phyloP scores from a whole-genome alignment of 2,113 vertebrate genomes.

The Sigmodon hispidus region DNA sequence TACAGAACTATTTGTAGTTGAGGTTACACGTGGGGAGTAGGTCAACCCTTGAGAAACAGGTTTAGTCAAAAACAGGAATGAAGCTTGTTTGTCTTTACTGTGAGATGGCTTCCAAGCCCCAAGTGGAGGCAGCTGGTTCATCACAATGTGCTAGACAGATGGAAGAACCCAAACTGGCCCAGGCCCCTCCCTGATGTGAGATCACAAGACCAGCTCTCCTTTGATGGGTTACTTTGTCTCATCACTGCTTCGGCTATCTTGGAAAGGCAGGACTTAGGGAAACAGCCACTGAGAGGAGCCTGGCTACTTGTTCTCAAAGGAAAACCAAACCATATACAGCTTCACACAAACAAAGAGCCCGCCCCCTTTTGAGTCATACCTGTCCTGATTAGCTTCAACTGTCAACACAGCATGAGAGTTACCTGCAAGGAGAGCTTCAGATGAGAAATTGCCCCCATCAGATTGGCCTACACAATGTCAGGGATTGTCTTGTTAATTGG shows the following conservation, averaged over 20 bases:
- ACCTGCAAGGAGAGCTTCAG: not conserved
- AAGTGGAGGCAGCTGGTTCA: not conserved
- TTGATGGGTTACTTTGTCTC: not conserved
- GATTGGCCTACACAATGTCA: too few species aligned
- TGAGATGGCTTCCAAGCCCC: not conserved
- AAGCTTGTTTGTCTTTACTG: not conserved
- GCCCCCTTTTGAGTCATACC: not conserved
- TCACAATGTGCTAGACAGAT: not conserved
- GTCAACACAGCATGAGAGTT: not conserved
- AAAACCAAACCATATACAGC: fast-evolving
- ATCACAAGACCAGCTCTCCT: not conserved
- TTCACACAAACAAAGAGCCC: fast-evolving
- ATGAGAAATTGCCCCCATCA: not conserved
- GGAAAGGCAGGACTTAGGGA: not conserved
- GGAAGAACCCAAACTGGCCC: too few species aligned
- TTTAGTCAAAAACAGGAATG: not conserved
- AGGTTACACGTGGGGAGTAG: not conserved
- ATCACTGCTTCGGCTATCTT: not conserved
- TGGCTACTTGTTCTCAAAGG: not conserved
- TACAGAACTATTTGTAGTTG: not conserved
- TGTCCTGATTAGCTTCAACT: not conserved
- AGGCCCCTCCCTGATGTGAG: too few species aligned
- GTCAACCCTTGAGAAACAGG: not conserved
- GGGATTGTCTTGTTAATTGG: not conserved
- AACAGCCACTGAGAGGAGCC: not conserved